These are phyloP conservation scores for Pseudoatta argentina DNA, from an alignment of 1,140 invertebrate species.

Conservation along the genomic window DNA sequence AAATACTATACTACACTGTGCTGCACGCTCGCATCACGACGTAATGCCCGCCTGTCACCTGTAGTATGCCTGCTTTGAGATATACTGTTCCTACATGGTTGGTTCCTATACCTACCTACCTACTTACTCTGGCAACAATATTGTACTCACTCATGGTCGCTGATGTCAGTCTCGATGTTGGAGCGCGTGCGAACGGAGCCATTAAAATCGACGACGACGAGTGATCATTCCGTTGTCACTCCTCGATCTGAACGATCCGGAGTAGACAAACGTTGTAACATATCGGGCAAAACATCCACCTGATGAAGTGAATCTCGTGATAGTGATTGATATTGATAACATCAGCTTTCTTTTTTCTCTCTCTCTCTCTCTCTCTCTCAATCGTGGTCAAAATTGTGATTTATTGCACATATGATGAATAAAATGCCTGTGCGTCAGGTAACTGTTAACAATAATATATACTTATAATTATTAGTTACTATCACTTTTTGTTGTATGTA, in stretches of 20 bases:
- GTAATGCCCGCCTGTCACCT: background rate
- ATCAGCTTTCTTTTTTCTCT: background rate
- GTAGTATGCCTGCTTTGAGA: background rate
- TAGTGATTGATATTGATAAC: background rate
- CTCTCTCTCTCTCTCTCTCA: background rate
- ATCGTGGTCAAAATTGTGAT: background rate
- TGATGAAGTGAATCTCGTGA: background rate
- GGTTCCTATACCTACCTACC: conserved; percentile 2
- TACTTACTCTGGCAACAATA: conserved; percentile 1
- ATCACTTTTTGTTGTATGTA: background rate
- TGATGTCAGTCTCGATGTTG: conserved; percentile 51
- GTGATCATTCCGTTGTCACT: background rate
- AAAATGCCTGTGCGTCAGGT: conserved; percentile 30
- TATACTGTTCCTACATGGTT: background rate
- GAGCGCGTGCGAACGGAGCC: conserved; percentile 8
- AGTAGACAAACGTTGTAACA: background rate
- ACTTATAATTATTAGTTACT: too few species aligned
- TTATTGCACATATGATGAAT: background rate
- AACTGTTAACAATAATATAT: background rate
- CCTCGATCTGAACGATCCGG: background rate
- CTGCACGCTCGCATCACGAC: background rate
- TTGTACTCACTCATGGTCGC: background rate
- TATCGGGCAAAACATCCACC: background rate
- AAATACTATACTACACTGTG: conserved; percentile 41
- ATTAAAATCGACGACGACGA: conserved; percentile 20